phyloP scores from a whole-genome alignment of 2,113 vertebrate species.

The Myocastor coypus region DNA sequence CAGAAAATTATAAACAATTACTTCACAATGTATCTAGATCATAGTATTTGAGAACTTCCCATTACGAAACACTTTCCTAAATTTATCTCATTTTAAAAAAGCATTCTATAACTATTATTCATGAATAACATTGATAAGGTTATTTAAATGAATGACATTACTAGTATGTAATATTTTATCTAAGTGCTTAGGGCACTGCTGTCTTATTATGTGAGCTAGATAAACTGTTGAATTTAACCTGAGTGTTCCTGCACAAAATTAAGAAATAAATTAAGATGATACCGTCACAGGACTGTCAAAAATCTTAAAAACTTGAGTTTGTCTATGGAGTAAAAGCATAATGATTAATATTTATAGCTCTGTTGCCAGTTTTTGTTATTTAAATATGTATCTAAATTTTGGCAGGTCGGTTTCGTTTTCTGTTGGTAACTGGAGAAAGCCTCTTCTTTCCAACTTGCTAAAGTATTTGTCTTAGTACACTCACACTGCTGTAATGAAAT shows the following conservation, averaged over 20 bases:
- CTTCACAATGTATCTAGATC: neutral
- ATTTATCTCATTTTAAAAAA: neutral
- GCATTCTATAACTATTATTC: neutral
- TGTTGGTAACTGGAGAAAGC: neutral
- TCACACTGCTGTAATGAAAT: neutral
- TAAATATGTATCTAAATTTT: neutral
- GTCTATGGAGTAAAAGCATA: neutral
- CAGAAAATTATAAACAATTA: neutral
- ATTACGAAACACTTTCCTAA: neutral
- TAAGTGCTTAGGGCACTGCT: neutral
- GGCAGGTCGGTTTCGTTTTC: neutral
- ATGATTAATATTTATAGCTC: neutral
- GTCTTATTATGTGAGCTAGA: neutral
- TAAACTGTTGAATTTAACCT: no score
- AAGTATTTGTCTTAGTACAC: no score
- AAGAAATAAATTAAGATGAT: neutral
- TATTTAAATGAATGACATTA: neutral
- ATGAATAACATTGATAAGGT: neutral
- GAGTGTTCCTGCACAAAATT: no score
- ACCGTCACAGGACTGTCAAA: fast-evolving
- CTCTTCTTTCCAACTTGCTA: neutral
- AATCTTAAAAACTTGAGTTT: neutral
- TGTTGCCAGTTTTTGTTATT: neutral
- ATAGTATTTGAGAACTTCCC: neutral
- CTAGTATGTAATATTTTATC: neutral